These are phyloP conservation scores for Zingel zingel DNA, from an alignment of 2,113 vertebrate species.

Conservation along the genomic window DNA sequence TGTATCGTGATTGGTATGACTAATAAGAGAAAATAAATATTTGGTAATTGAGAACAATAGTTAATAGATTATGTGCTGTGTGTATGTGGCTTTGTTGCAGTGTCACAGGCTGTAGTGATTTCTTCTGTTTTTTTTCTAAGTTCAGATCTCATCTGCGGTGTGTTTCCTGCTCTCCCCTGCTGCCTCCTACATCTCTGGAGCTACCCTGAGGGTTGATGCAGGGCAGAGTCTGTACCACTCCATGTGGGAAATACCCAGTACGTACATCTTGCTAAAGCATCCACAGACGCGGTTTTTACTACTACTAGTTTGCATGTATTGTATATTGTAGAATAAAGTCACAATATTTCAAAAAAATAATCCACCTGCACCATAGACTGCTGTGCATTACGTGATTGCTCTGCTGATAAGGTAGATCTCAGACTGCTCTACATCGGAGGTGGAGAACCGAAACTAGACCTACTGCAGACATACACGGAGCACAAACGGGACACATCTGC, in stretches of 20 bases:
- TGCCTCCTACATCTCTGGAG: slow-evolving; percentile 92
- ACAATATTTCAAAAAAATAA: too few relatives aligned
- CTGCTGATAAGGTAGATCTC: too few relatives aligned
- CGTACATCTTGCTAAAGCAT: not conserved
- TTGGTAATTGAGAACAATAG: not conserved
- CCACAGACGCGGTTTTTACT: not conserved
- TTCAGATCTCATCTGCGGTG: slow-evolving; percentile 90
- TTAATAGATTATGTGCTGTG: not conserved
- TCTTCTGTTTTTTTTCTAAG: not conserved
- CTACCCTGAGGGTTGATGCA: slow-evolving; percentile 89
- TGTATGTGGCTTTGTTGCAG: not conserved
- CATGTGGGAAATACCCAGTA: slow-evolving; percentile 86
- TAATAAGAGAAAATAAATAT: not conserved
- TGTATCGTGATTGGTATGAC: too few relatives aligned
- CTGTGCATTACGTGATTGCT: too few relatives aligned
- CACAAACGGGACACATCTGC: too few relatives aligned
- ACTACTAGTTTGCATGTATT: too few relatives aligned
- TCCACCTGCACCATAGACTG: too few relatives aligned
- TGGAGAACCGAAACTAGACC: too few relatives aligned
- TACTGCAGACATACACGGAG: too few relatives aligned
- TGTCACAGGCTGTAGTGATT: not conserved
- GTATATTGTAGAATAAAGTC: too few relatives aligned
- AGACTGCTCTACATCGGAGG: too few relatives aligned
- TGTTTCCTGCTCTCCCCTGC: slow-evolving; percentile 95
- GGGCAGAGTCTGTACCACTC: slow-evolving; percentile 86